Evolutionary conservation across 2,888 invertebrate genomes (phyloP).

Genomic region (Cataglyphis livida): DNA sequence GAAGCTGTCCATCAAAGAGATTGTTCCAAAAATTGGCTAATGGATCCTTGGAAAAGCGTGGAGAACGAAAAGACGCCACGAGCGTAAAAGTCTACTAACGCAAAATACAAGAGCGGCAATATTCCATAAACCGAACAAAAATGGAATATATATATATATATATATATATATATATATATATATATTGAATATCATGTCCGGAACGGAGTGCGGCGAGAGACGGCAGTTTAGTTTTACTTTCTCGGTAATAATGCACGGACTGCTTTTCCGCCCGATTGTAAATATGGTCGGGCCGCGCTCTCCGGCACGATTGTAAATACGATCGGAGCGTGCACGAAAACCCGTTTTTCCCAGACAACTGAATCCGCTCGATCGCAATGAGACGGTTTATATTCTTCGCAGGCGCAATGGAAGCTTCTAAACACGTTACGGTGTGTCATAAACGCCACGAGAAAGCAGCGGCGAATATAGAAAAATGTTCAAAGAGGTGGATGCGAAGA

Average conservation of each 20-base stretch:
- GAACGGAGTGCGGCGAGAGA: neutral
- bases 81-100: conserved; percentile 26
- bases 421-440: conserved; percentile 54
- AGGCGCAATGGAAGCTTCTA: conserved; percentile 38
- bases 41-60: neutral
- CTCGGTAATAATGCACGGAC: neutral
- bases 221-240: conserved; percentile 36
- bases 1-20: conserved; percentile 3
- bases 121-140: conserved; percentile 35
- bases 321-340: conserved; percentile 50
- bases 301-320: conserved; percentile 5
- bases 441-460: conserved; percentile 49
- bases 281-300: conserved; percentile 45
- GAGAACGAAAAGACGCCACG: conserved; percentile 1
- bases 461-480: conserved; percentile 9
- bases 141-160: neutral
- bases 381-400: conserved; percentile 64
- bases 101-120: conserved; percentile 31
- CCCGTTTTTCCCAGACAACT: conserved; percentile 27
- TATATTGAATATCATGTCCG: conserved; percentile 18
- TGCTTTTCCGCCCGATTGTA: conserved; percentile 26
- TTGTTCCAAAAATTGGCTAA: conserved; percentile 16
- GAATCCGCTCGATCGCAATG: conserved; percentile 37
- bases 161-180: neutral
- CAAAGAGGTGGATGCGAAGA: neutral